These are phyloP conservation scores for Tribolium castaneum DNA, from an alignment of 1,140 invertebrate genomes.

Conservation along the genomic window DNA sequence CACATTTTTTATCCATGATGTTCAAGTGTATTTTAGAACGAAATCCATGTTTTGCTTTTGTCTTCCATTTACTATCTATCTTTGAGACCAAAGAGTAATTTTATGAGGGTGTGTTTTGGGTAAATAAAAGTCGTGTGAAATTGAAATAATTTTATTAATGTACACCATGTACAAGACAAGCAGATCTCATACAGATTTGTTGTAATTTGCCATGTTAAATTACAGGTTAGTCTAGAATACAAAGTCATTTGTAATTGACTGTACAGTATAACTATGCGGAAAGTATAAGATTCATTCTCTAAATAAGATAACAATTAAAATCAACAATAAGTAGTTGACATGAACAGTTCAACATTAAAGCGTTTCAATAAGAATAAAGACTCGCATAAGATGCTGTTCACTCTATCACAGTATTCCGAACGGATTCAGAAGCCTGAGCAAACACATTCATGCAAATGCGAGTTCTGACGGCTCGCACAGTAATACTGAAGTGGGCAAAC, in stretches of 20 bases:
- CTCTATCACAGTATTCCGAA: constrained; percentile 49
- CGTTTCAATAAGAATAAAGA: constrained; percentile 40
- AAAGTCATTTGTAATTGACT: constrained; percentile 48
- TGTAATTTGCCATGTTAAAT: constrained; percentile 45
- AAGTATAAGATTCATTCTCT: constrained; percentile 32
- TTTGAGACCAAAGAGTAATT: too few species aligned
- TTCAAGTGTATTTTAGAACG: too few species aligned
- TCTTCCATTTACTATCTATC: too few species aligned
- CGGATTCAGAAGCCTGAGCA: constrained; percentile 37
- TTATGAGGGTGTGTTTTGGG: neutral
- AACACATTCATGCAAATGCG: constrained; percentile 33
- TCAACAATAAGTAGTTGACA: constrained; percentile 48
- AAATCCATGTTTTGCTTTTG: too few species aligned
- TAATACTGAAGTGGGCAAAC: constrained; percentile 46
- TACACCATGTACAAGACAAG: constrained; percentile 47
- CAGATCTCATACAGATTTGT: constrained; percentile 47
- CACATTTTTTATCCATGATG: too few species aligned
- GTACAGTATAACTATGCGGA: constrained; percentile 46
- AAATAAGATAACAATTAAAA: constrained; percentile 49
- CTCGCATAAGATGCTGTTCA: constrained; percentile 33
- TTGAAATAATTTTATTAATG: constrained; percentile 41
- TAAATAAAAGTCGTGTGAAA: neutral
- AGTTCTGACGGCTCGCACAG: constrained; percentile 36
- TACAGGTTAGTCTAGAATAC: constrained; percentile 43
- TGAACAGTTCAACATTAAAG: constrained; percentile 48